A percentile compares a stretch with the other conserved stretches of the same genome.
Evolutionary conservation across 2,113 vertebrate species (phyloP).

Genomic region (Oriolus oriolus): DNA sequence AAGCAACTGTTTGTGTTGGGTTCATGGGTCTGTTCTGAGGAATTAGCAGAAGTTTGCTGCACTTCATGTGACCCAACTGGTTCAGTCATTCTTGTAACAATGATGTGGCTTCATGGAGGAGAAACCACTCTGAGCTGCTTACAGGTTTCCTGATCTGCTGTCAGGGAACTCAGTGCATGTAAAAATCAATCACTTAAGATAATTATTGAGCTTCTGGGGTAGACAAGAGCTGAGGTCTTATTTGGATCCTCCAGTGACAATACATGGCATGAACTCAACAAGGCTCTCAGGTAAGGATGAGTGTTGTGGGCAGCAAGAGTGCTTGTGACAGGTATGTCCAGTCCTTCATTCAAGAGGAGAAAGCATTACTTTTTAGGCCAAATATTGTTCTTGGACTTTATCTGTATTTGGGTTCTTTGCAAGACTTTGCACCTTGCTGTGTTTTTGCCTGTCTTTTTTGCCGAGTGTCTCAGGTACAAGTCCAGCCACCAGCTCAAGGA

Average conservation of each 20-base stretch:
- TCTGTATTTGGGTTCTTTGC: background rate
- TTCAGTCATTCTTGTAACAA: background rate
- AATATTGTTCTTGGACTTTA: background rate
- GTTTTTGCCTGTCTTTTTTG: background rate
- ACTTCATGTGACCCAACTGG: rapidly evolving
- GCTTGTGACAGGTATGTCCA: background rate
- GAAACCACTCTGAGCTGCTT: background rate
- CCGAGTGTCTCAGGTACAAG: background rate
- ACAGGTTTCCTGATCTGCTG: background rate
- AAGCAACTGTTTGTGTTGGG: background rate
- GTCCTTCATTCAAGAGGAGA: background rate
- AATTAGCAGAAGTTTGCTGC: background rate
- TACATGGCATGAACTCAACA: background rate
- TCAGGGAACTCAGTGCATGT: background rate
- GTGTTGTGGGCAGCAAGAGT: background rate
- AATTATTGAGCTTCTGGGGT: background rate
- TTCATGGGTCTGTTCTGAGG: background rate
- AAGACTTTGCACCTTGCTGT: background rate
- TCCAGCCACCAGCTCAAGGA: background rate
- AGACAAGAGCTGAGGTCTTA: background rate
- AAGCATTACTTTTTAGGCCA: background rate
- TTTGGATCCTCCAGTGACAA: background rate
- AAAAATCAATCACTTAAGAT: background rate
- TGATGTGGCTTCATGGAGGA: background rate
- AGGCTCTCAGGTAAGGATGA: background rate